A percentile compares a stretch with the other conserved stretches of the same genome.
Evolutionary conservation across 1,140 invertebrate genomes (phyloP).

Genomic region (Himalopsyche phryganea): DNA sequence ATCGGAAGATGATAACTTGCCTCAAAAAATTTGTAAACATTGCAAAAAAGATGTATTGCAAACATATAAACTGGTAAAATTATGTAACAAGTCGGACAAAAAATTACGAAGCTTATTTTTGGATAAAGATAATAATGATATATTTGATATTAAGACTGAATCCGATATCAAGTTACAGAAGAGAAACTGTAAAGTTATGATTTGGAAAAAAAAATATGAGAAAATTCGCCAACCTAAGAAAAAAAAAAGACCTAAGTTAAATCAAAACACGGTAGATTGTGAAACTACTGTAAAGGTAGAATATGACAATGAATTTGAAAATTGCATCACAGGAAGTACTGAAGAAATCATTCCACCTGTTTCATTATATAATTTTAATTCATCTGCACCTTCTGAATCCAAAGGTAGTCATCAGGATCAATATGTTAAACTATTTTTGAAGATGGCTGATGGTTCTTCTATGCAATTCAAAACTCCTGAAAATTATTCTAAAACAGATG

Average conservation of each 20-base stretch:
- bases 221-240: not conserved
- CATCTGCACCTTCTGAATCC: too few relatives aligned
- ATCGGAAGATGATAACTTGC: slow-evolving; percentile 5
- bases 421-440: too few relatives aligned
- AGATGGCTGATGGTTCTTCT: too few relatives aligned
- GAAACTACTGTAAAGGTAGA: too few relatives aligned
- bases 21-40: slow-evolving; percentile 10
- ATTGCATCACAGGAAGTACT: too few relatives aligned
- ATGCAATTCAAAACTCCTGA: too few relatives aligned
- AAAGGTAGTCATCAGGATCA: too few relatives aligned
- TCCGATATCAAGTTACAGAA: not conserved
- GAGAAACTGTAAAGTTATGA: not conserved
- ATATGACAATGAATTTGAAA: too few relatives aligned
- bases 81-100: slow-evolving; percentile 9
- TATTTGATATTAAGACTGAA: not conserved
- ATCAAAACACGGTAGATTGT: too few relatives aligned
- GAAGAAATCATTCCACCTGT: too few relatives aligned
- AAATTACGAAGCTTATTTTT: not conserved
- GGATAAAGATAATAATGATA: not conserved
- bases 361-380: too few relatives aligned
- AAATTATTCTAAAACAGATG: too few relatives aligned
- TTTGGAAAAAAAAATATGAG: not conserved
- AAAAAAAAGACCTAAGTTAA: not conserved
- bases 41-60: not conserved
- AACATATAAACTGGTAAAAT: not conserved